A percentile compares a stretch with the other conserved stretches of the same genome.
These are phyloP conservation scores for Himalopsyche anomala DNA, from an alignment of 2,888 invertebrate genomes.

Conservation along the genomic window DNA sequence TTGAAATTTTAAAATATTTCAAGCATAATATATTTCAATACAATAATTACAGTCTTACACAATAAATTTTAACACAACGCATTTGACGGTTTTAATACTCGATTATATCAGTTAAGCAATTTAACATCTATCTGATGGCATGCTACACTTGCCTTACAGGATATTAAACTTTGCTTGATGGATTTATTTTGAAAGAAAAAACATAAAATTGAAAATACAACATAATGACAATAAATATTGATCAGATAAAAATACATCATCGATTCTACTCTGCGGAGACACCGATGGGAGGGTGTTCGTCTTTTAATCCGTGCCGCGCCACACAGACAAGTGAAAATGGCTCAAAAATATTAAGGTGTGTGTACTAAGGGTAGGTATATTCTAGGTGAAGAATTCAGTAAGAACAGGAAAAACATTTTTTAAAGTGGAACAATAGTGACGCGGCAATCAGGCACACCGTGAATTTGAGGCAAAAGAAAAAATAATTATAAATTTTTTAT, in stretches of 20 bases:
- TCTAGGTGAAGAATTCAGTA: background rate
- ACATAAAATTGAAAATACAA: background rate
- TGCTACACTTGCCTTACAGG: too few relatives aligned
- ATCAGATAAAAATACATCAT: background rate
- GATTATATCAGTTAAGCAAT: conserved; percentile 13
- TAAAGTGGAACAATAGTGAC: background rate
- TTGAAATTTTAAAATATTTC: background rate
- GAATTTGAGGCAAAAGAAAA: background rate
- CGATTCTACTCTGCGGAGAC: too few relatives aligned
- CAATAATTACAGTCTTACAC: conserved; percentile 28
- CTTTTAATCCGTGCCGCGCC: too few relatives aligned
- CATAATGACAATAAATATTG: conserved; percentile 20
- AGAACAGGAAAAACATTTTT: background rate
- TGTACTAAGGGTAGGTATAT: too few relatives aligned
- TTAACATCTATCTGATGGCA: background rate
- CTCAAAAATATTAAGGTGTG: too few relatives aligned
- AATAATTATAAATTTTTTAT: background rate
- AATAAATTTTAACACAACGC: conserved; percentile 38
- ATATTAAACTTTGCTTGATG: background rate
- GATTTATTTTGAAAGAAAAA: conserved; percentile 3
- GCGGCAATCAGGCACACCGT: background rate
- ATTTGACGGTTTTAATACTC: background rate
- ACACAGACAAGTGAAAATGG: too few relatives aligned
- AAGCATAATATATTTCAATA: conserved; percentile 34
- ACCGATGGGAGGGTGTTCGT: too few relatives aligned